These are phyloP conservation scores for Hestina assimilis DNA, from an alignment of 1,140 invertebrate genomes.

Conservation along the genomic window DNA sequence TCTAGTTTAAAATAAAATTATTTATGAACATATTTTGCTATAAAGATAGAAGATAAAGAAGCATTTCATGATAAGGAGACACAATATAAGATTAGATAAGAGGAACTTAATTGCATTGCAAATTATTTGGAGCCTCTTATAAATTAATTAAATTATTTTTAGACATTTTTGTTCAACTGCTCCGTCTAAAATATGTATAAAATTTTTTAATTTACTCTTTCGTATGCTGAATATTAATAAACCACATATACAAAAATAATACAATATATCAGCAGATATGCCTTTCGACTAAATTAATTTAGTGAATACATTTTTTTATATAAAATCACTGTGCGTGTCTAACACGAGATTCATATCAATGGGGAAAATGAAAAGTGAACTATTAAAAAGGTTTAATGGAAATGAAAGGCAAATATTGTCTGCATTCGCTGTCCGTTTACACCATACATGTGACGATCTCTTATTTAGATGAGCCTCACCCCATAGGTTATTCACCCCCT, in stretches of 20 bases:
- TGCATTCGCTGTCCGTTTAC: conserved; percentile 44
- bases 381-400: conserved; percentile 18
- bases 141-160: neutral
- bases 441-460: conserved; percentile 56
- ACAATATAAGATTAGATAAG: conserved; percentile 29
- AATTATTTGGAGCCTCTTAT: neutral
- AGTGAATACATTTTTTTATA: too few species aligned
- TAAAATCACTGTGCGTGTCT: too few species aligned
- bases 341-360: too few species aligned
- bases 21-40: neutral
- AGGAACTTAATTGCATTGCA: conserved; percentile 12
- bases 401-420: conserved; percentile 20
- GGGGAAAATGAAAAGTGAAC: conserved; percentile 17
- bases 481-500: conserved; percentile 66
- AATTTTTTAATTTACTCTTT: too few species aligned
- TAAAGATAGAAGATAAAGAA: conserved; percentile 23
- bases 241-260: too few species aligned
- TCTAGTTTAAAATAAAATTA: too few species aligned
- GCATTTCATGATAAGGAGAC: conserved; percentile 5
- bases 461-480: conserved; percentile 69
- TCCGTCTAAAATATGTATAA: too few species aligned
- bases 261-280: too few species aligned
- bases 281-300: too few species aligned
- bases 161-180: neutral
- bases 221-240: too few species aligned